phyloP scores from a whole-genome alignment of 2,113 vertebrate species.

The Andinoacara biseriatus region DNA sequence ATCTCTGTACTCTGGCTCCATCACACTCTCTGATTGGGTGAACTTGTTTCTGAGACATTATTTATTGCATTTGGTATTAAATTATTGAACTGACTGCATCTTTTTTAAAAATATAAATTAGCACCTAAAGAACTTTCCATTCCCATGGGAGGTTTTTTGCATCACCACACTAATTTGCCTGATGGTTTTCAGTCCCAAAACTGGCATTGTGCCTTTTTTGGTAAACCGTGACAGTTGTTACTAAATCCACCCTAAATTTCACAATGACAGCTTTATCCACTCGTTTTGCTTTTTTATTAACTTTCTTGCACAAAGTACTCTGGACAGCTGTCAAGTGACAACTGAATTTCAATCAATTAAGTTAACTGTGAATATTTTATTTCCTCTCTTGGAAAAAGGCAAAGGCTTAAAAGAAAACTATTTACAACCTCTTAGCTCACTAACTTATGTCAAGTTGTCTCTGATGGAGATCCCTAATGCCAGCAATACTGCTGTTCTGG shows the following conservation, averaged over 20 bases:
- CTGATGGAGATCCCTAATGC: background rate
- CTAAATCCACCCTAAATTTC: no score
- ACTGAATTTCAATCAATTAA: background rate
- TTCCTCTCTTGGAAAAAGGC: background rate
- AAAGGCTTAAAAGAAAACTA: background rate
- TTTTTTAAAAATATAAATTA: background rate
- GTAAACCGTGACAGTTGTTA: no score
- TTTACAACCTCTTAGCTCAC: background rate
- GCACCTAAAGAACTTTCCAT: no score
- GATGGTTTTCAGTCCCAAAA: no score
- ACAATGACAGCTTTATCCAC: no score
- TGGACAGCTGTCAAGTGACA: background rate
- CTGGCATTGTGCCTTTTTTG: no score
- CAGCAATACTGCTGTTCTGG: background rate
- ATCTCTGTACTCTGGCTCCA: background rate
- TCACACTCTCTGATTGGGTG: background rate
- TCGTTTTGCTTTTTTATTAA: no score
- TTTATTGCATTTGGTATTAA: background rate
- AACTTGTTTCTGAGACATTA: no score
- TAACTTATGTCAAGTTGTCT: background rate
- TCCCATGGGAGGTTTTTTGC: background rate
- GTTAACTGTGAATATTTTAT: background rate
- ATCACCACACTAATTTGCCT: background rate
- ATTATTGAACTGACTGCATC: background rate
- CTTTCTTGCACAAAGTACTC: no score